These are phyloP conservation scores for Cecropterus lyciades DNA, from an alignment of 1,140 invertebrate genomes.

Conservation along the genomic window DNA sequence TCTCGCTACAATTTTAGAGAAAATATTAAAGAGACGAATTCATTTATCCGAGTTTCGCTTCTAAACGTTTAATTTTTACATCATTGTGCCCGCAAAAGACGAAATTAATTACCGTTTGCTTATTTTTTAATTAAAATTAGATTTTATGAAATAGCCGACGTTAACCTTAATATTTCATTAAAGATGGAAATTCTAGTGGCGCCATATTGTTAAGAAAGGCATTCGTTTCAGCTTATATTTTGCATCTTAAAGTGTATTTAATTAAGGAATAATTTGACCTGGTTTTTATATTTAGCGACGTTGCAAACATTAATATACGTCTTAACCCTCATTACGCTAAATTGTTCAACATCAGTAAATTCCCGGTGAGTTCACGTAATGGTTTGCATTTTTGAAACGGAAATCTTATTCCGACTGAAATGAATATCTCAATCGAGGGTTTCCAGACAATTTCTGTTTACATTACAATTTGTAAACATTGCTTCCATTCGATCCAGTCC, in stretches of 20 bases:
- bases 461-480: conserved; percentile 79
- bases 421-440: conserved; percentile 56
- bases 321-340: conserved; percentile 43
- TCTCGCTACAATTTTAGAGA: conserved; percentile 26
- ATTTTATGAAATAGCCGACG: conserved; percentile 72
- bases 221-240: conserved; percentile 77
- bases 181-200: conserved; percentile 83
- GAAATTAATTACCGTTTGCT: conserved; percentile 71
- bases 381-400: conserved; percentile 35
- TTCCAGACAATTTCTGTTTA: conserved; percentile 58
- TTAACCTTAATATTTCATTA: conserved; percentile 82
- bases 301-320: conserved; percentile 45
- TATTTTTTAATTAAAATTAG: conserved; percentile 83
- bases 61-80: conserved; percentile 64
- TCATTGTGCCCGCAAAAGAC: conserved; percentile 54
- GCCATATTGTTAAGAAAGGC: conserved; percentile 82
- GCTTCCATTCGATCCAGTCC: conserved; percentile 52
- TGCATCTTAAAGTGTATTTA: conserved; percentile 78
- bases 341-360: conserved; percentile 19
- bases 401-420: conserved; percentile 45
- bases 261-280: conserved; percentile 70
- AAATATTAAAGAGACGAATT: conserved; percentile 25
- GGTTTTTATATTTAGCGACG: conserved; percentile 49
- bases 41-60: conserved; percentile 51
- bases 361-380: conserved; percentile 11